Base-by-base conservation (phyloP, 2,113 vertebrate species). In the Tonatia bakeri region DNA sequence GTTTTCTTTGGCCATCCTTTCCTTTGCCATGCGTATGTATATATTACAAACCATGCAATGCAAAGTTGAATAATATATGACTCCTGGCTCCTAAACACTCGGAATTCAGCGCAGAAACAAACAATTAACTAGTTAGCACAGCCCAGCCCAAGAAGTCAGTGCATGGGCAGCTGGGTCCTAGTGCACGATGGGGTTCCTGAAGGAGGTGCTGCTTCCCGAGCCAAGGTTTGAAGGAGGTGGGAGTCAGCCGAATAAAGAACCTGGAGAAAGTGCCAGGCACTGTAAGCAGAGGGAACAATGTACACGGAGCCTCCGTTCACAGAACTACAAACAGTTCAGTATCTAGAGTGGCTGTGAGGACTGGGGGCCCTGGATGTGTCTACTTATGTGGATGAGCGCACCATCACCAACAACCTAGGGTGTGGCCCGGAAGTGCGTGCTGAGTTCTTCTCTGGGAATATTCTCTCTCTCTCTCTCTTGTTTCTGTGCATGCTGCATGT, bases 101-200 rank as follows among this genome's bases (percentile, higher is more conserved):
- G 59, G 28, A 59, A 38, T 77, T 77, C 45, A 54, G 80, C 85
- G 5, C 50, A 86, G 40, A 43, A 59, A 14, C 54, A 67, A 80
- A 56, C 38, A 87, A 56, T 69, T 70, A 77, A 33, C 31, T n/a
- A 26, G 80, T 50, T n/a, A 88, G 40, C 1, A 36, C 2, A 24
- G 10, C 38, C 7, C 9, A 72, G 61, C 45, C 43, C 26, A 12
- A 64, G 73, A 87, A 31, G 19, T 50, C 50, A 80, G 82, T 22
- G 13, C 1, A 0, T 2, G 38, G 47, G 40, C 12, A 7, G 0
- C 0, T 0, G 36, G 33, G 38, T 9, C 38, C 11, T 3, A 5
- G 36, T 50, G 33, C 0, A 45, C 75, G 13, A 33, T 0, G 0
- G 40, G 52, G 13, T 5, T 56, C 36, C 36, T 31, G 19, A 56